Evolutionary conservation across 2,113 vertebrate species (phyloP).

Genomic region (Erpornis zantholeuca): DNA sequence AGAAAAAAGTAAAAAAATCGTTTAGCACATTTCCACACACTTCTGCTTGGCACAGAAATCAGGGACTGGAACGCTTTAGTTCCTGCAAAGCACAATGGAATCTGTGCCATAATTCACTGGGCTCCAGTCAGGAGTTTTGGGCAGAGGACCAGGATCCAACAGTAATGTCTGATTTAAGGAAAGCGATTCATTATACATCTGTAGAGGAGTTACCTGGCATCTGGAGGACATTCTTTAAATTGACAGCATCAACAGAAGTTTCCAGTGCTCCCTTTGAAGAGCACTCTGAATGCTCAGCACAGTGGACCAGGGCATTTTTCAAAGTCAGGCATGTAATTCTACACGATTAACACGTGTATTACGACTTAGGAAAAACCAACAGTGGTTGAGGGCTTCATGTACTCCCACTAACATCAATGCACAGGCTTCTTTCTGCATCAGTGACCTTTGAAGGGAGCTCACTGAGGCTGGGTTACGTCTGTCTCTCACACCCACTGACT

Average conservation of each 20-base stretch:
- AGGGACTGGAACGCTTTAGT: not conserved
- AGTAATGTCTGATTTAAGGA: constrained; percentile 6
- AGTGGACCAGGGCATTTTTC: not conserved
- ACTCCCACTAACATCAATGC: not conserved
- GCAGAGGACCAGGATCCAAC: not conserved
- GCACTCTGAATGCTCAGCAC: not conserved
- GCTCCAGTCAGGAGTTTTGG: not conserved
- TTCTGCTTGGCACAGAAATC: not conserved
- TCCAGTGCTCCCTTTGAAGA: constrained; percentile 17
- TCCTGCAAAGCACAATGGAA: constrained; percentile 46
- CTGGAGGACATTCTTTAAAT: not conserved
- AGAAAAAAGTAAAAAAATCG: not conserved
- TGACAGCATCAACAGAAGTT: constrained; percentile 1
- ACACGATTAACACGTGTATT: not conserved
- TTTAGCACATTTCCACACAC: constrained; percentile 20
- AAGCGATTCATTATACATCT: constrained; percentile 17
- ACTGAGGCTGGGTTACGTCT: not conserved
- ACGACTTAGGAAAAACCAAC: not conserved
- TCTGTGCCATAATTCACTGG: constrained; percentile 13
- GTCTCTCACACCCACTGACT: not conserved
- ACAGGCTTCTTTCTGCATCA: not conserved
- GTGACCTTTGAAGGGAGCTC: not conserved
- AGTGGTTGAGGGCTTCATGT: not conserved
- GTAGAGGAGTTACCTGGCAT: not conserved
- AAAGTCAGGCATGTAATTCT: not conserved